Percentiles rank a stretch among this genome's conserved stretches.
Evolutionary conservation across 2,113 vertebrate genomes (phyloP).

Genomic region (Orthonyx spaldingii): DNA sequence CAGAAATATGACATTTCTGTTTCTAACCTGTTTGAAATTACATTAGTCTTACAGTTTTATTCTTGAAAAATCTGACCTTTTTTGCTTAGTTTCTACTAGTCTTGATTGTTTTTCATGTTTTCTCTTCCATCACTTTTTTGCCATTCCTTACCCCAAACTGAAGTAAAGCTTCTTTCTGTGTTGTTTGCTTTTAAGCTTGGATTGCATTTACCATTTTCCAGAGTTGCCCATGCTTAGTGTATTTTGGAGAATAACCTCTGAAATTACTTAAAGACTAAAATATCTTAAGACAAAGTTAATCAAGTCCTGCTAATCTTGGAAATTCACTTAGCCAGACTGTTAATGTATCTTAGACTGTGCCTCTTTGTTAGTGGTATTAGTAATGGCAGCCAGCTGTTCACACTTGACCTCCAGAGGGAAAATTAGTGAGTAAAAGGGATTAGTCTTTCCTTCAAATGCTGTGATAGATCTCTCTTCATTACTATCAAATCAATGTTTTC

Average conservation of each 20-base stretch:
- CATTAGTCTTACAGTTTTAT: not conserved
- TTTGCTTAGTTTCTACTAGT: not conserved
- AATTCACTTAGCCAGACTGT: conserved; percentile 18
- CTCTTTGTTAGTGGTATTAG: conserved; percentile 3
- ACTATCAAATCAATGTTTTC: not conserved
- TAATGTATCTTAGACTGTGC: not conserved
- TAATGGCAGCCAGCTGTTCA: conserved; percentile 50
- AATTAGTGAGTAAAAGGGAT: not conserved
- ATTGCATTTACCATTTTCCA: conserved; percentile 4
- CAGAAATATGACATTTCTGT: not conserved
- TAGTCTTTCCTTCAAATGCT: not conserved
- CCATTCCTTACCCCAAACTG: not conserved
- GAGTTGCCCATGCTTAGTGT: not conserved
- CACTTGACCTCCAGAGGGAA: not conserved
- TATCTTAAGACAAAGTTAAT: conserved; percentile 15
- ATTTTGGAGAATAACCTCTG: conserved; percentile 42
- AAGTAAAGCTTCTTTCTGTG: not conserved
- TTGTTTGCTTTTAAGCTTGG: not conserved
- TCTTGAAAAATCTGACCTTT: not conserved
- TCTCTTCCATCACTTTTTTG: not conserved
- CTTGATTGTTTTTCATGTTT: not conserved
- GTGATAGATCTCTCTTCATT: not conserved
- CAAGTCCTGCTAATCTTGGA: conserved; percentile 2
- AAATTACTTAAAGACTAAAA: conserved; percentile 35
- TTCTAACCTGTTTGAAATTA: not conserved